These are phyloP conservation scores for Cyprinus carpio DNA, from an alignment of 2,113 vertebrate species.

Conservation along the genomic window DNA sequence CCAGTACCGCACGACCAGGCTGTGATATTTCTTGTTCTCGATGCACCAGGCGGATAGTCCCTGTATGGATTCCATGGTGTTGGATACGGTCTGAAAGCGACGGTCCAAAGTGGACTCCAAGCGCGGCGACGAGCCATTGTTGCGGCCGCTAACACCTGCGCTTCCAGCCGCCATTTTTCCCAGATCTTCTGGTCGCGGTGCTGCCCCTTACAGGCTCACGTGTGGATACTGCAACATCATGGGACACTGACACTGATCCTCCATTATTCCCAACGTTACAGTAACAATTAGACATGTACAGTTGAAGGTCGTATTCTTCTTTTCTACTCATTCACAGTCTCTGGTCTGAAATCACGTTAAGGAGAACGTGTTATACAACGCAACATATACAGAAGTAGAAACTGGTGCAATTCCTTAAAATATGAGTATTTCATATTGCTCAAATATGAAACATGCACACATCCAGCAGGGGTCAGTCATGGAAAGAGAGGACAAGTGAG, in stretches of 20 bases:
- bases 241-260: not conserved
- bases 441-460: not conserved
- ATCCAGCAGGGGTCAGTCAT: slow-evolving; percentile 11
- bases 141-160: slow-evolving; percentile 61
- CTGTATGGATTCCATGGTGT: slow-evolving; percentile 97
- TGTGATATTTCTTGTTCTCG: slow-evolving; percentile 94
- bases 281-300: not conserved
- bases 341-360: no score
- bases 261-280: not conserved
- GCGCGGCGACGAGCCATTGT: slow-evolving; percentile 69
- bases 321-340: not conserved
- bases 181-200: slow-evolving; percentile 34
- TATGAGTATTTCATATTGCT: not conserved
- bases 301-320: not conserved
- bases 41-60: slow-evolving; percentile 92
- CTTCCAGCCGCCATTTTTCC: slow-evolving; percentile 89
- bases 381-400: not conserved
- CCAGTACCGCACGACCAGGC: slow-evolving; percentile 88
- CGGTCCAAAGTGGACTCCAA: slow-evolving; percentile 86
- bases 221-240: slow-evolving; percentile 3
- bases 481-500: not conserved
- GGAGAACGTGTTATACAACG: not conserved
- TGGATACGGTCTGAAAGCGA: slow-evolving; percentile 84
- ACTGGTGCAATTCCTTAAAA: not conserved
- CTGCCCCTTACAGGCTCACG: not conserved